A percentile compares a stretch with the other conserved stretches of the same genome.
Evolutionary conservation across 2,113 vertebrate genomes (phyloP).

Genomic region (Rhinolophus sinicus): DNA sequence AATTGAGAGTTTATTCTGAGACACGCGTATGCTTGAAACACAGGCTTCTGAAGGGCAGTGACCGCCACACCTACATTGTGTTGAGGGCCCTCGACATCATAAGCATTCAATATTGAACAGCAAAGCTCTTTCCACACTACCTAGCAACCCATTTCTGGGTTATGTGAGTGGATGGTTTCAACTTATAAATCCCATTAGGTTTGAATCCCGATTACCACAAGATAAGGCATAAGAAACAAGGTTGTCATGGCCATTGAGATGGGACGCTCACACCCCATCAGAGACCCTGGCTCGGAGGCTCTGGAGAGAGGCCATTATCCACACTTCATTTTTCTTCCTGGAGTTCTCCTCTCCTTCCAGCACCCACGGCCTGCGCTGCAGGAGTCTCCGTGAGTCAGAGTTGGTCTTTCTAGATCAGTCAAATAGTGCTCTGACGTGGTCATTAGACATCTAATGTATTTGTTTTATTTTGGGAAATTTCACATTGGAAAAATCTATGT

Average conservation of each 20-base stretch:
- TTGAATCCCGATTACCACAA: slow-evolving; percentile 39
- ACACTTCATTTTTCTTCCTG: background rate
- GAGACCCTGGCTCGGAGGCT: background rate
- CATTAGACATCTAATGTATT: background rate
- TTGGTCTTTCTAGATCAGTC: background rate
- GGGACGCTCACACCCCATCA: background rate
- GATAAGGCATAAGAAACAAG: slow-evolving; percentile 35
- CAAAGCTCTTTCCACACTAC: background rate
- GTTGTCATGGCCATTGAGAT: slow-evolving; percentile 52
- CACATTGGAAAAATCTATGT: background rate
- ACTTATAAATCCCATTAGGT: slow-evolving; percentile 50
- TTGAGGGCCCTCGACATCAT: background rate
- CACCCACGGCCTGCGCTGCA: background rate
- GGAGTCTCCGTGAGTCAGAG: background rate
- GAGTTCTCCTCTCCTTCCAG: background rate
- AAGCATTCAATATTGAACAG: background rate
- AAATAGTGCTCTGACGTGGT: background rate
- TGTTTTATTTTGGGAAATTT: background rate
- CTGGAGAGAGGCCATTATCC: background rate
- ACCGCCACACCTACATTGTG: rapidly evolving
- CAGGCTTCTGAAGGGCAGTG: too few species aligned
- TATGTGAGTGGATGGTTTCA: slow-evolving; percentile 34
- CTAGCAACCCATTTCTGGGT: background rate
- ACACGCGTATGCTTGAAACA: background rate
- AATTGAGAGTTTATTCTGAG: background rate